phyloP scores from a whole-genome alignment of 2,888 invertebrate species.

The Alcis repandata region DNA sequence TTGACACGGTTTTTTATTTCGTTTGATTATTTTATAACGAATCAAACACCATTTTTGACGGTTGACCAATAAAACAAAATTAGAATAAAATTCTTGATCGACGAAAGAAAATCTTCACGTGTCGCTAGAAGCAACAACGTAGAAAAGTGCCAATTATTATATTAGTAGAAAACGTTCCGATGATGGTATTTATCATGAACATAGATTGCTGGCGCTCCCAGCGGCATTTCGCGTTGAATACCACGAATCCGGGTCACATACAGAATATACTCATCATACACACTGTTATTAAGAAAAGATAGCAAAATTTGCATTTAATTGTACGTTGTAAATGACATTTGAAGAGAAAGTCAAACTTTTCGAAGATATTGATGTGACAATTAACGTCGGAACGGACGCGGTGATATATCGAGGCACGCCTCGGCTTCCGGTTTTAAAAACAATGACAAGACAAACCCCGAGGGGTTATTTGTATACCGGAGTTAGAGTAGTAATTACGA shows the following conservation, averaged over 20 bases:
- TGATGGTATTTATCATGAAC: slow-evolving; percentile 12
- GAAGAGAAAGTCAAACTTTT: slow-evolving; percentile 56
- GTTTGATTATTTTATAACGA: no score
- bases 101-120: no score
- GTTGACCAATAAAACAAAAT: no score
- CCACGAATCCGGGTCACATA: slow-evolving; percentile 40
- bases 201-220: slow-evolving; percentile 28
- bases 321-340: slow-evolving; percentile 67
- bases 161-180: slow-evolving; percentile 10
- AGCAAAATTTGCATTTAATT: slow-evolving; percentile 68
- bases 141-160: slow-evolving; percentile 8
- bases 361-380: slow-evolving; percentile 30
- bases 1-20: no score
- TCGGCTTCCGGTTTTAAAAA: slow-evolving; percentile 35
- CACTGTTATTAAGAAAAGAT: slow-evolving; percentile 35
- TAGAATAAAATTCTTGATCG: no score
- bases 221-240: slow-evolving; percentile 37
- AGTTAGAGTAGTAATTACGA: slow-evolving; percentile 26
- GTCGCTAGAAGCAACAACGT: no score
- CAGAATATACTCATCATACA: slow-evolving; percentile 27
- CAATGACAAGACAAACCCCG: slow-evolving; percentile 26
- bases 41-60: no score
- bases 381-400: slow-evolving; percentile 35
- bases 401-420: slow-evolving; percentile 30
- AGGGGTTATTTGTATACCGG: slow-evolving; percentile 23